phyloP scores from a whole-genome alignment of 2,888 invertebrate genomes.

The Bhutanitis thaidina region DNA sequence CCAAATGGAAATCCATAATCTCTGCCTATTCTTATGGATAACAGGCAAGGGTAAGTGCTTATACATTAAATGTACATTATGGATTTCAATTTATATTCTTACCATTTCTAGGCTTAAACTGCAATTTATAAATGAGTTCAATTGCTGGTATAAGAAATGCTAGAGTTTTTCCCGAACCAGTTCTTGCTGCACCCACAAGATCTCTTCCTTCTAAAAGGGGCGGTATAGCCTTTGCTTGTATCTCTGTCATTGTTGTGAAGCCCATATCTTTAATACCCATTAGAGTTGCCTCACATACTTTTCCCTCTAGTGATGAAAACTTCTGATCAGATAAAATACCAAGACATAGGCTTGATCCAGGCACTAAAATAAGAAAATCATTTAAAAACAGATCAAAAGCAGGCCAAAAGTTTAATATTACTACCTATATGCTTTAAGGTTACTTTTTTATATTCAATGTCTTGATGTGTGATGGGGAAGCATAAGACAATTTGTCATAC shows the following conservation, averaged over 20 bases:
- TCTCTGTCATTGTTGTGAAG: constrained; percentile 96
- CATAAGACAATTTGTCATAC: too few relatives aligned
- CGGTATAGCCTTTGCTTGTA: constrained; percentile 94
- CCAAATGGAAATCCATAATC: too few relatives aligned
- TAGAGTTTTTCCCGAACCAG: constrained; percentile 97
- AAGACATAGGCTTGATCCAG: constrained; percentile 81
- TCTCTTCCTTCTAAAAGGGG: constrained; percentile 94
- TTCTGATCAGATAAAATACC: constrained; percentile 81
- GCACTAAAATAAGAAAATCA: constrained; percentile 66
- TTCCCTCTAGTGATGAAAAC: constrained; percentile 80
- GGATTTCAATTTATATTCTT: constrained; percentile 31
- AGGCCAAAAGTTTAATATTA: too few relatives aligned
- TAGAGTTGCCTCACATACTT: constrained; percentile 90
- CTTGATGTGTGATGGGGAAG: too few relatives aligned
- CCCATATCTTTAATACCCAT: constrained; percentile 94
- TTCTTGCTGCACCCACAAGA: constrained; percentile 95
- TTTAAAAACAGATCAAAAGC: background rate
- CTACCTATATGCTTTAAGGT: too few relatives aligned
- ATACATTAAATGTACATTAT: too few relatives aligned
- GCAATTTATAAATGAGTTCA: constrained; percentile 92
- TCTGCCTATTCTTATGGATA: too few relatives aligned
- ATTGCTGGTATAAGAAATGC: constrained; percentile 98
- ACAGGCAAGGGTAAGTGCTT: too few relatives aligned
- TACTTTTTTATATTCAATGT: too few relatives aligned
- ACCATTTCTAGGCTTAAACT: constrained; percentile 96